Evolutionary conservation across 2,113 vertebrate genomes (phyloP).

Genomic region (Platanista minor): DNA sequence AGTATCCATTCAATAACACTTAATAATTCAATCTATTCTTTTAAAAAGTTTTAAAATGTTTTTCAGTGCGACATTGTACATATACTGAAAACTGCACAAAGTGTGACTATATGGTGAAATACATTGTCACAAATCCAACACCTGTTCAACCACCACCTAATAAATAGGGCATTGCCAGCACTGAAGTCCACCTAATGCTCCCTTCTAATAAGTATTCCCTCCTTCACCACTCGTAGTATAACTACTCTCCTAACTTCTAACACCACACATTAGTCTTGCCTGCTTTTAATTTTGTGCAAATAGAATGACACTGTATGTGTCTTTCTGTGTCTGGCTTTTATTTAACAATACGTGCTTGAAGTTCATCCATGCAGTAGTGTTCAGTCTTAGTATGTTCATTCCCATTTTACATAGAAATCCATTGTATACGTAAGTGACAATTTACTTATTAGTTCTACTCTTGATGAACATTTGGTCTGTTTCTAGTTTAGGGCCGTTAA

Average conservation of each 20-base stretch:
- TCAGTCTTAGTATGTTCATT: background rate
- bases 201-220: background rate
- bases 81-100: background rate
- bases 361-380: background rate
- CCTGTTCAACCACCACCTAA: background rate
- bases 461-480: background rate
- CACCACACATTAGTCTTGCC: background rate
- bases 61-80: background rate
- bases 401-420: background rate
- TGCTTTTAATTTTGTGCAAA: background rate
- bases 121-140: background rate
- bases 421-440: background rate
- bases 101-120: background rate
- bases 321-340: background rate
- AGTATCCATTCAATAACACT: background rate
- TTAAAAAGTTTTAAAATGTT: background rate
- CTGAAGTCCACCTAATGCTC: background rate
- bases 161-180: background rate
- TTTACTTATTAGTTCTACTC: background rate
- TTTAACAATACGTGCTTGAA: background rate
- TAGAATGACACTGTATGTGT: background rate
- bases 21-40: background rate
- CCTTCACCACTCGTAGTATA: background rate
- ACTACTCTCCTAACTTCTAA: background rate
- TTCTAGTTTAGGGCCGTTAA: background rate